Evolutionary conservation across 2,113 vertebrate species (phyloP).

Genomic region (Mastomys natalensis): DNA sequence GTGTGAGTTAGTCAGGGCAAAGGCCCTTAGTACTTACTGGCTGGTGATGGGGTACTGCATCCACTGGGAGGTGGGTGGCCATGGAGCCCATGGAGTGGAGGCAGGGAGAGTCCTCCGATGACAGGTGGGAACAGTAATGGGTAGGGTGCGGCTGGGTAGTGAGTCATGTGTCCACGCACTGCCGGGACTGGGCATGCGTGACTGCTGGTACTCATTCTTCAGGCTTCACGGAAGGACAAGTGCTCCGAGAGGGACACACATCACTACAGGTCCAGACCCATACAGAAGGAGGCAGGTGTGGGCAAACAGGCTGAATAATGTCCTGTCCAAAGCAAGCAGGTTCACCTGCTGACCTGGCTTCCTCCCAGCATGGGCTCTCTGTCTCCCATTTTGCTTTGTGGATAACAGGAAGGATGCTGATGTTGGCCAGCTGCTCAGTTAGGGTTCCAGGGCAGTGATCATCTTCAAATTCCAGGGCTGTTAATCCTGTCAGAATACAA

Average conservation of each 20-base stretch:
- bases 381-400: constrained; percentile 63
- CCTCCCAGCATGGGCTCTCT: constrained; percentile 60
- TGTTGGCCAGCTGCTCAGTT: background rate
- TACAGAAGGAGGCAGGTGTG: constrained; percentile 3
- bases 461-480: constrained; percentile 26
- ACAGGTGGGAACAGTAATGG: constrained; percentile 95
- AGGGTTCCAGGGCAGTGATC: background rate
- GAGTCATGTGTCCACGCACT: constrained; percentile 94
- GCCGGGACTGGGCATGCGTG: constrained; percentile 90
- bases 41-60: constrained; percentile 93
- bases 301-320: background rate
- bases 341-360: constrained; percentile 66
- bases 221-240: constrained; percentile 81
- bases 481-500: constrained; percentile 62
- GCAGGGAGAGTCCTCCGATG: constrained; percentile 93
- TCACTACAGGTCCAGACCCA: constrained; percentile 75
- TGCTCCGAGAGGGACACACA: constrained; percentile 66
- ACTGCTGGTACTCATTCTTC: constrained; percentile 93
- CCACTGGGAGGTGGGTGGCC: constrained; percentile 90
- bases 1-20: background rate
- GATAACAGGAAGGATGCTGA: background rate
- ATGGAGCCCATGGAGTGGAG: constrained; percentile 91
- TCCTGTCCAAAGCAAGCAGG: background rate
- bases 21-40: constrained; percentile 89
- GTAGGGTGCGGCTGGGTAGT: constrained; percentile 92